A percentile compares a stretch with the other conserved stretches of the same genome.
phyloP scores from a whole-genome alignment of 2,888 invertebrate genomes.

The Halictus ligatus region DNA sequence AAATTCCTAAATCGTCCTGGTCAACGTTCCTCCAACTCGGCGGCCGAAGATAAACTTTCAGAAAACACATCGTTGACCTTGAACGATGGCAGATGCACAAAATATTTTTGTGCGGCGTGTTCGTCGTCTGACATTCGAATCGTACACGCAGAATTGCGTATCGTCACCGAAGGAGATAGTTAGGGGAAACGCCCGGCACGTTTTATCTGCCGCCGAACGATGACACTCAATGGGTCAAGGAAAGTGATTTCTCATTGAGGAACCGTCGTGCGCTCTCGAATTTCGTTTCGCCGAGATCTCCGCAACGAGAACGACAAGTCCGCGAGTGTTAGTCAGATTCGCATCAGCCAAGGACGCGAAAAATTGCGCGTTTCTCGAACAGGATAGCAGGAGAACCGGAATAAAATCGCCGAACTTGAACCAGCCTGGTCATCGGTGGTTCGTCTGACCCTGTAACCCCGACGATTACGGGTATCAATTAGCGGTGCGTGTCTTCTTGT shows the following conservation, averaged over 20 bases:
- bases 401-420: conserved; percentile 25
- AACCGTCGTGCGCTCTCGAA: background rate
- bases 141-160: background rate
- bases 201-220: background rate
- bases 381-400: background rate
- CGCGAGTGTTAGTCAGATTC: background rate
- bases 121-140: background rate
- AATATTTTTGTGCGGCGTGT: background rate
- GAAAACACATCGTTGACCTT: background rate
- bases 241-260: background rate
- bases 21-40: background rate
- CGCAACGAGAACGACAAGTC: background rate
- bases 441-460: conserved; percentile 53
- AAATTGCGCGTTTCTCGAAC: background rate
- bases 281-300: background rate
- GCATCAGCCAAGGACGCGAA: background rate
- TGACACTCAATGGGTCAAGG: conserved; percentile 22
- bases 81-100: background rate
- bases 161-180: background rate
- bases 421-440: conserved; percentile 28
- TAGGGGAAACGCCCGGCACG: background rate
- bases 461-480: conserved; percentile 74
- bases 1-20: background rate
- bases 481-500: conserved; percentile 60
- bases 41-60: background rate